Conservation (phyloP, 1,140 invertebrate genomes). For the Spodoptera frugiperda region DNA sequence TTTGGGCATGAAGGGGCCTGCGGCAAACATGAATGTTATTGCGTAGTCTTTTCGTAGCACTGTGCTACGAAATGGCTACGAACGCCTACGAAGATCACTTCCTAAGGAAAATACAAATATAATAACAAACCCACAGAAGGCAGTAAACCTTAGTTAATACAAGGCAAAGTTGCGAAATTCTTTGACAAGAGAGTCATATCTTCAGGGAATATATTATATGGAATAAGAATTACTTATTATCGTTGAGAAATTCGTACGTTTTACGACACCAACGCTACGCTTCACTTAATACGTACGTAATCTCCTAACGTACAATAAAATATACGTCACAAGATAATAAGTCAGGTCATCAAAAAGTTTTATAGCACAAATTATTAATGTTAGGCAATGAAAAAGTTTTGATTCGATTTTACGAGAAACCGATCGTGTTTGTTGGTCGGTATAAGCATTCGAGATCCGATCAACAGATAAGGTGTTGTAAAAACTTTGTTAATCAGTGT, state of each 20-base stretch:
- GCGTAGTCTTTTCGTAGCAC: slow-evolving; percentile 10
- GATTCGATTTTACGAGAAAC: slow-evolving; percentile 39
- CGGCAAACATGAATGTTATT: neutral
- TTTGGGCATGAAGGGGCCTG: neutral
- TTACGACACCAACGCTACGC: slow-evolving; percentile 42
- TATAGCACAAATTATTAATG: slow-evolving; percentile 46
- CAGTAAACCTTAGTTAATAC: slow-evolving; percentile 40
- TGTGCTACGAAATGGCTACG: slow-evolving; percentile 22
- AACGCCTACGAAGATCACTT: neutral
- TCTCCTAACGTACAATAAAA: slow-evolving; percentile 47
- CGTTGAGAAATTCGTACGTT: slow-evolving; percentile 37
- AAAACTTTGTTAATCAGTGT: slow-evolving; percentile 39
- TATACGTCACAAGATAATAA: slow-evolving; percentile 44
- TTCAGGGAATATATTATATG: slow-evolving; percentile 45
- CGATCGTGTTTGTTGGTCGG: slow-evolving; percentile 38
- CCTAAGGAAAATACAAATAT: slow-evolving; percentile 23
- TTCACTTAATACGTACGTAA: slow-evolving; percentile 44
- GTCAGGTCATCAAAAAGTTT: slow-evolving; percentile 47
- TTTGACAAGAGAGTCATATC: slow-evolving; percentile 44
- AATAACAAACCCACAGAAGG: slow-evolving; percentile 17
- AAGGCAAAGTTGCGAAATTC: slow-evolving; percentile 22
- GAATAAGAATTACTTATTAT: slow-evolving; percentile 54
- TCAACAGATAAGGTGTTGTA: slow-evolving; percentile 37
- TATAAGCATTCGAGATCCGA: slow-evolving; percentile 31
- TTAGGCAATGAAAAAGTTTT: slow-evolving; percentile 43